These are phyloP conservation scores for Nansenia antarctica DNA, from an alignment of 2,113 vertebrate species.

Conservation along the genomic window DNA sequence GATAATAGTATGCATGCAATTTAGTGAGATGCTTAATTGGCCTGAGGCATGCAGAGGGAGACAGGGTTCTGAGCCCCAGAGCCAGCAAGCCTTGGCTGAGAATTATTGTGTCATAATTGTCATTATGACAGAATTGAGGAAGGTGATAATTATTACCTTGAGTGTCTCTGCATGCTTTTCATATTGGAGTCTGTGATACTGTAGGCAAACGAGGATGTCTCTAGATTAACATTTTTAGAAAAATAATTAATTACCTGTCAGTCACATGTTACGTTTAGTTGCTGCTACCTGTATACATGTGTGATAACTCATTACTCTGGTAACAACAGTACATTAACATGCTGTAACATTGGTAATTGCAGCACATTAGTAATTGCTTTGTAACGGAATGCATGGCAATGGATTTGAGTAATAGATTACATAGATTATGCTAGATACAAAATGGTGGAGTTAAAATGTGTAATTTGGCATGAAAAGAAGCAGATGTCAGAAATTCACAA, in stretches of 20 bases:
- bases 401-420: too few species aligned
- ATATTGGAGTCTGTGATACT: background rate
- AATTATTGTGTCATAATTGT: background rate
- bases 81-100: background rate
- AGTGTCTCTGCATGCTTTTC: background rate
- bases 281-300: too few species aligned
- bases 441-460: background rate
- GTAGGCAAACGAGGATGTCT: background rate
- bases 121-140: too few species aligned
- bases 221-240: too few species aligned
- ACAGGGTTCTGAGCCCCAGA: background rate
- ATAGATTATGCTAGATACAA: background rate
- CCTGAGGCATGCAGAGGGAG: background rate
- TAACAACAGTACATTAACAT: too few species aligned
- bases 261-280: too few species aligned
- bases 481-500: background rate
- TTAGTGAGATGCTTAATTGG: background rate
- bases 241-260: too few species aligned
- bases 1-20: slow-evolving; percentile 2
- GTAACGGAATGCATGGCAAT: too few species aligned
- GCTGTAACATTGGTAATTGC: too few species aligned
- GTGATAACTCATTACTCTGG: too few species aligned
- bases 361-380: too few species aligned
- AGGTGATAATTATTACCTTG: too few species aligned
- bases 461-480: background rate